Percentiles rank a stretch among this genome's conserved stretches.
These are phyloP conservation scores for Nymphalis urticae DNA, from an alignment of 2,888 invertebrate genomes.

Conservation along the genomic window DNA sequence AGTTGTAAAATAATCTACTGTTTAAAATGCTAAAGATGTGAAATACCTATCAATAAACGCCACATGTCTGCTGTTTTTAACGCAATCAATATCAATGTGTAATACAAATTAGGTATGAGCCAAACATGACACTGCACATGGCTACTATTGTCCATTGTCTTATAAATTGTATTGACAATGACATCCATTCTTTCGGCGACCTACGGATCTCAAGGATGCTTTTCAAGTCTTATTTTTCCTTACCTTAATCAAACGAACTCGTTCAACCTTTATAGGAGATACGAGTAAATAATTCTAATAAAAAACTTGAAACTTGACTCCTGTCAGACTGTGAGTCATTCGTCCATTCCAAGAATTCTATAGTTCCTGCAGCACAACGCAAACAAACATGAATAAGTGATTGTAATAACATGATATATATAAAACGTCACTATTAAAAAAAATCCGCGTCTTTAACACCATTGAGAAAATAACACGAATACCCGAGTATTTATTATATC, in stretches of 20 bases:
- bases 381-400: background rate
- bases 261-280: conserved; percentile 22
- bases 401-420: background rate
- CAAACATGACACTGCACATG: conserved; percentile 48
- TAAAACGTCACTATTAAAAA: background rate
- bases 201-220: conserved; percentile 34
- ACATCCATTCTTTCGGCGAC: conserved; percentile 45
- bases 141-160: conserved; percentile 51
- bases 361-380: conserved; percentile 5
- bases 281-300: conserved; percentile 24
- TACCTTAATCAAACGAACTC: conserved; percentile 20
- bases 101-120: conserved; percentile 33
- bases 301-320: conserved; percentile 24
- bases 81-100: conserved; percentile 17
- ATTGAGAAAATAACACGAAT: conserved; percentile 21
- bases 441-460: conserved; percentile 9
- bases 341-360: conserved; percentile 19
- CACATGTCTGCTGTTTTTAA: conserved; percentile 9
- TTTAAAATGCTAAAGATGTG: background rate
- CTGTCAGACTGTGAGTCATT: conserved; percentile 26
- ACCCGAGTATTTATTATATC: conserved; percentile 27
- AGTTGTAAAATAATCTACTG: background rate
- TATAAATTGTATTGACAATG: conserved; percentile 47
- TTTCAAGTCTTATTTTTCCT: conserved; percentile 37
- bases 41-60: conserved; percentile 15